A percentile compares a stretch with the other conserved stretches of the same genome.
Evolutionary conservation across 1,140 invertebrate species (phyloP).

Genomic region (Lepidurus apus): DNA sequence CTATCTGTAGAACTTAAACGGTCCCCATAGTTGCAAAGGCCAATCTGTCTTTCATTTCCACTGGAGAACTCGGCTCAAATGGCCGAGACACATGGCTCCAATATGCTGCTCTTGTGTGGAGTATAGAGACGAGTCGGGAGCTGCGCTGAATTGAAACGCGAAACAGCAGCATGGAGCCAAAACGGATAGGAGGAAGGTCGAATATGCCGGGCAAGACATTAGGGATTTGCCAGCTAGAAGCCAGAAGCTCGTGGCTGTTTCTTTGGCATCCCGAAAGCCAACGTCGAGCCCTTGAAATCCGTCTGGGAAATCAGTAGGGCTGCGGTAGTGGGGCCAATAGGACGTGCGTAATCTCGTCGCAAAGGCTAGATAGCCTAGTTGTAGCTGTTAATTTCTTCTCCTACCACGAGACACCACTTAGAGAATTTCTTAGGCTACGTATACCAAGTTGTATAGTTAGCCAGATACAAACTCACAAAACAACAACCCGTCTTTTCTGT

Average conservation of each 20-base stretch:
- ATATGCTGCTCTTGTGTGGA: not conserved
- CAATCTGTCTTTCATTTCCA: not conserved
- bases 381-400: constrained; percentile 11
- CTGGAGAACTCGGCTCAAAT: not conserved
- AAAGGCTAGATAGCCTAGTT: constrained; percentile 13
- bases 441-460: too few species aligned
- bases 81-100: not conserved
- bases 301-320: not conserved
- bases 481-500: too few species aligned
- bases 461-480: too few species aligned
- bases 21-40: not conserved
- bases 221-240: constrained; percentile 1
- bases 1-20: not conserved
- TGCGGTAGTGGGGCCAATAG: constrained; percentile 20
- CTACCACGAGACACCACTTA: too few species aligned
- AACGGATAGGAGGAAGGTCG: not conserved
- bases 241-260: not conserved
- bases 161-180: not conserved
- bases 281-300: not conserved
- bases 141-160: not conserved
- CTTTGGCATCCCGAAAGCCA: not conserved
- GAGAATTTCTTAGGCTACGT: too few species aligned
- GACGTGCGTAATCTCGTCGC: constrained; percentile 14
- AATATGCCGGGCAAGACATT: not conserved
- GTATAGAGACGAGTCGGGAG: not conserved